Percentiles rank a stretch among this genome's conserved stretches.
Conservation (phyloP, 2,113 vertebrate species). For the Galeopterus variegatus region DNA sequence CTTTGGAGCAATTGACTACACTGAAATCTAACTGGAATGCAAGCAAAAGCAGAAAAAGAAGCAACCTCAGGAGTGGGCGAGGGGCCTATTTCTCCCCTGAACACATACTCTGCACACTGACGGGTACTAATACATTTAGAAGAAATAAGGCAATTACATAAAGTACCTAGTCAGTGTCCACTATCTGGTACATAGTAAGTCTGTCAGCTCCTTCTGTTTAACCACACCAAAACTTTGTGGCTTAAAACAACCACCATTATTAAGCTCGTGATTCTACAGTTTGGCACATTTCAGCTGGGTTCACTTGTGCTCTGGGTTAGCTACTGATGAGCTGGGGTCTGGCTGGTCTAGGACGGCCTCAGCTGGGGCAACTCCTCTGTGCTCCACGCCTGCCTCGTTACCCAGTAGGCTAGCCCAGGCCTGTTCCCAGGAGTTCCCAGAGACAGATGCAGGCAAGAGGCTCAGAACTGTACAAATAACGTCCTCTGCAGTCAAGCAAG, state of each 20-base stretch:
- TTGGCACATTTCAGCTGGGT: background rate
- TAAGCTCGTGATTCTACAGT: background rate
- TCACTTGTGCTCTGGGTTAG: background rate
- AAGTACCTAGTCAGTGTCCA: background rate
- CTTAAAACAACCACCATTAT: background rate
- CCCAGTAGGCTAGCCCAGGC: background rate
- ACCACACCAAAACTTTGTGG: background rate
- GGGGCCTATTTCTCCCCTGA: background rate
- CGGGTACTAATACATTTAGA: background rate
- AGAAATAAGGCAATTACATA: background rate
- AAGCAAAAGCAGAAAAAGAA: constrained; percentile 2
- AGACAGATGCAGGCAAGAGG: background rate
- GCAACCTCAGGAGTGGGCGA: background rate
- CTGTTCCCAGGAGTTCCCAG: background rate
- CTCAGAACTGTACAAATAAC: background rate
- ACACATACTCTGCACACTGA: background rate
- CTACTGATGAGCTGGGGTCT: background rate
- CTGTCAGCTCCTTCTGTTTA: background rate
- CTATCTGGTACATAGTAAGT: background rate
- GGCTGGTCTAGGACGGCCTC: background rate
- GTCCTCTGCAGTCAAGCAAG: background rate
- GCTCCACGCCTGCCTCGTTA: background rate
- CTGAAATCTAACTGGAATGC: background rate
- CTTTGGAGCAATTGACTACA: constrained; percentile 5
- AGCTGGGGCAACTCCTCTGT: background rate